A percentile compares a stretch with the other conserved stretches of the same genome.
Evolutionary conservation across 2,888 invertebrate species (phyloP).

Genomic region (Chaitophorus viminalis): DNA sequence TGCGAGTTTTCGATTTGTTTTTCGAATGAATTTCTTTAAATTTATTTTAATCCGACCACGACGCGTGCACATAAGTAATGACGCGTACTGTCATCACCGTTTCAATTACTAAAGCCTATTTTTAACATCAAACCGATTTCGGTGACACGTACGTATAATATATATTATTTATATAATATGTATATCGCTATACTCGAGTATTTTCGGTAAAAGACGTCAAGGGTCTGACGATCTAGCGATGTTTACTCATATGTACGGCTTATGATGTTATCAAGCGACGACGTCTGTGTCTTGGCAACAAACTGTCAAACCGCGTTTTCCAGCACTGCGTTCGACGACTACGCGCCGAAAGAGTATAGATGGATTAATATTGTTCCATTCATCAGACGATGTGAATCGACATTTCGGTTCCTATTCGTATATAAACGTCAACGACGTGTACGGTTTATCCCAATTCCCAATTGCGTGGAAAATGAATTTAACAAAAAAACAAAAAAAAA

Average conservation of each 20-base stretch:
- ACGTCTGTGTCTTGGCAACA: slow-evolving; percentile 30
- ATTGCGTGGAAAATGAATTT: no score
- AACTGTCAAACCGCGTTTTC: slow-evolving; percentile 19
- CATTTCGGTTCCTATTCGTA: background rate
- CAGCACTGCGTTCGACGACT: background rate
- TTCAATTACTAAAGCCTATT: slow-evolving; percentile 35
- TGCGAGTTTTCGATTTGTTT: background rate
- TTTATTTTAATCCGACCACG: slow-evolving; percentile 2
- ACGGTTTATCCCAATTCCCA: no score
- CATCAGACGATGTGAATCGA: background rate
- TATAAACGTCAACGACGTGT: no score
- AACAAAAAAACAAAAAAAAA: no score
- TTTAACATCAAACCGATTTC: slow-evolving; percentile 51
- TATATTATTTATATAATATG: background rate
- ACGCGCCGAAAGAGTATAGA: slow-evolving; percentile 9
- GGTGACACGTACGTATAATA: background rate
- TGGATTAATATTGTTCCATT: background rate
- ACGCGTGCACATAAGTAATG: slow-evolving; percentile 19
- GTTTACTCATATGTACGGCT: slow-evolving; percentile 27
- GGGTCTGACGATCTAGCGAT: background rate
- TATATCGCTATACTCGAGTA: background rate
- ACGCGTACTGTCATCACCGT: slow-evolving; percentile 25
- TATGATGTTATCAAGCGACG: slow-evolving; percentile 27
- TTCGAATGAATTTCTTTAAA: background rate
- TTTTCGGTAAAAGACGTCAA: slow-evolving; percentile 1